A percentile compares a stretch with the other conserved stretches of the same genome.
phyloP scores from a whole-genome alignment of 2,113 vertebrate species.

The Sinocyclocheilus maitianheensis region DNA sequence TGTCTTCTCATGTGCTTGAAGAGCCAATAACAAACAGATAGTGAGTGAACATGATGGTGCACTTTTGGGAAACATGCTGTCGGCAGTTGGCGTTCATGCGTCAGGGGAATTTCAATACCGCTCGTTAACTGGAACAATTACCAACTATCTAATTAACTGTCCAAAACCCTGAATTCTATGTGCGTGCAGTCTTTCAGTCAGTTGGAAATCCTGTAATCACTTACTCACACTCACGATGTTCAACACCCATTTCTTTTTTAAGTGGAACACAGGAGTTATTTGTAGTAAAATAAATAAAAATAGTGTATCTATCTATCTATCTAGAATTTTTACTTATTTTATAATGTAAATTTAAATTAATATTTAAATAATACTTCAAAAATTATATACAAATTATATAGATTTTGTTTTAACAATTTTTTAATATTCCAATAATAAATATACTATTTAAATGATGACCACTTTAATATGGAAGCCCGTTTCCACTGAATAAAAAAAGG shows the following conservation, averaged over 20 bases:
- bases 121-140: neutral
- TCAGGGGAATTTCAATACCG: neutral
- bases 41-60: neutral
- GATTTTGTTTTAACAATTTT: neutral
- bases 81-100: neutral
- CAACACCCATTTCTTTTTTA: no score
- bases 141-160: conserved; percentile 6
- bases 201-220: neutral
- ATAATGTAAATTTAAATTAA: no score
- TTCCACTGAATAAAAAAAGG: no score
- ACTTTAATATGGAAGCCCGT: no score
- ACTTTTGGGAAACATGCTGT: neutral
- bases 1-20: neutral
- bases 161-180: neutral
- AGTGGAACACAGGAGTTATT: no score
- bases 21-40: neutral
- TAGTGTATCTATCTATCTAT: no score
- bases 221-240: no score
- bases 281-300: no score
- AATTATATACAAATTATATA: no score
- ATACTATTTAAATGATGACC: neutral
- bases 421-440: neutral
- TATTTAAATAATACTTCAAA: no score
- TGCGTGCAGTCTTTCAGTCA: neutral
- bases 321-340: no score